These are phyloP conservation scores for Pseudoatta argentina DNA, from an alignment of 1,140 invertebrate species.

Conservation along the genomic window DNA sequence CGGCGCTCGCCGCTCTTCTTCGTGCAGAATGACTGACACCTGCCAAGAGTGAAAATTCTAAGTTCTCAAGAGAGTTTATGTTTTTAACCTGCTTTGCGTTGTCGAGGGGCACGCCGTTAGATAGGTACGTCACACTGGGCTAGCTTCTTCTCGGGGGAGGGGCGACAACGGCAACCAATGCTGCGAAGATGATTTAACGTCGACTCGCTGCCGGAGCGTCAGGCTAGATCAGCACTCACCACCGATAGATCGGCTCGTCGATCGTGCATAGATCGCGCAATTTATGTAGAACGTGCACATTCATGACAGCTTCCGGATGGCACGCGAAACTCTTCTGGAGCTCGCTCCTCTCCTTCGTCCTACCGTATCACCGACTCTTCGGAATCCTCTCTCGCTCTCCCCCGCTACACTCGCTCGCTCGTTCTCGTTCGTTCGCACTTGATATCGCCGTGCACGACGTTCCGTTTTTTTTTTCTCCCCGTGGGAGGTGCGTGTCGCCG, in stretches of 20 bases:
- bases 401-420: not conserved
- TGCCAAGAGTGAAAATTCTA: constrained; percentile 60
- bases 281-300: constrained; percentile 77
- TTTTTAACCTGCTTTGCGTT: constrained; percentile 68
- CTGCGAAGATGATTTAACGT: constrained; percentile 68
- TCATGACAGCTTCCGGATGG: constrained; percentile 72
- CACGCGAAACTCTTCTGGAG: constrained; percentile 29
- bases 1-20: not conserved
- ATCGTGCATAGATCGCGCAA: constrained; percentile 77
- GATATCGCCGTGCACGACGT: constrained; percentile 8
- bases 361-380: not conserved
- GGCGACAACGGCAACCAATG: constrained; percentile 8
- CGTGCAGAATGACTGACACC: constrained; percentile 46
- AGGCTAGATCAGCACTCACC: constrained; percentile 72
- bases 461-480: not conserved
- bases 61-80: constrained; percentile 40
- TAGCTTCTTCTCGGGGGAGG: constrained; percentile 12
- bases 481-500: not conserved
- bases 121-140: constrained; percentile 68
- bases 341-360: not conserved
- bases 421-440: not conserved
- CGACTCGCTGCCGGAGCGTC: constrained; percentile 67
- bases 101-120: constrained; percentile 64
- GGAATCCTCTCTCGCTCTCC: not conserved
- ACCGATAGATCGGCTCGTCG: constrained; percentile 73